Percentiles rank a stretch among this genome's conserved stretches.
These are phyloP conservation scores for Zhengitettix transpicula DNA, from an alignment of 2,888 invertebrate genomes.

Conservation along the genomic window DNA sequence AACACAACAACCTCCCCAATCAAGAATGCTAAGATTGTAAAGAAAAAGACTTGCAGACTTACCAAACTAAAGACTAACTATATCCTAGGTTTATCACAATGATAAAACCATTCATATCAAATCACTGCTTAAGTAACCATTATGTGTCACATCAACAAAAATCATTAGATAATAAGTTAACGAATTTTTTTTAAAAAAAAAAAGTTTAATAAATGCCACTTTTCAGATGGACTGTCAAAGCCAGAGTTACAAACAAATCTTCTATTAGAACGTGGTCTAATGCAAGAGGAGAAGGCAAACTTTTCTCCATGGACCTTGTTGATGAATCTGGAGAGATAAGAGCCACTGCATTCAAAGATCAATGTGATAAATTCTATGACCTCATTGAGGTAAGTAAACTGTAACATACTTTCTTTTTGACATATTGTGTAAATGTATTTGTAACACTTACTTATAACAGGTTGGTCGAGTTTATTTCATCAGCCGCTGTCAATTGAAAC, in stretches of 20 bases:
- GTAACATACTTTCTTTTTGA: neutral
- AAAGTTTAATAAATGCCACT: neutral
- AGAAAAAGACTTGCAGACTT: too few relatives aligned
- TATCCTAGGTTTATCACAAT: too few relatives aligned
- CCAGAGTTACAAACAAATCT: conserved; percentile 69
- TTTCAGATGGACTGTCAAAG: conserved; percentile 71
- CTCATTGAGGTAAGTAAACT: conserved; percentile 52
- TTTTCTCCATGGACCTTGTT: conserved; percentile 82
- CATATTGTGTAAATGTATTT: neutral
- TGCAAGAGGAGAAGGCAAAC: conserved; percentile 78
- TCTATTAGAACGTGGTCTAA: conserved; percentile 78
- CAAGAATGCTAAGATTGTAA: too few relatives aligned
- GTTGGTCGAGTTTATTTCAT: conserved; percentile 75
- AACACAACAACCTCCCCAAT: too few relatives aligned
- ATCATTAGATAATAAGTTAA: too few relatives aligned
- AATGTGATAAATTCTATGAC: conserved; percentile 77
- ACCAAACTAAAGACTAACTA: too few relatives aligned
- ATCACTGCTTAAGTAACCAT: too few relatives aligned
- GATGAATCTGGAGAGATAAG: conserved; percentile 91
- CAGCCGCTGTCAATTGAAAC: conserved; percentile 67
- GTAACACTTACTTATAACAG: conserved; percentile 24
- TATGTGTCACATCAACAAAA: too few relatives aligned
- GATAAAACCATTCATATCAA: too few relatives aligned
- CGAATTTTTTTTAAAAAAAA: too few relatives aligned
- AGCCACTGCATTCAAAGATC: conserved; percentile 75